Base-by-base conservation (phyloP, 2,797 vertebrate species). In the Cyprinodon diabolis region DNA sequence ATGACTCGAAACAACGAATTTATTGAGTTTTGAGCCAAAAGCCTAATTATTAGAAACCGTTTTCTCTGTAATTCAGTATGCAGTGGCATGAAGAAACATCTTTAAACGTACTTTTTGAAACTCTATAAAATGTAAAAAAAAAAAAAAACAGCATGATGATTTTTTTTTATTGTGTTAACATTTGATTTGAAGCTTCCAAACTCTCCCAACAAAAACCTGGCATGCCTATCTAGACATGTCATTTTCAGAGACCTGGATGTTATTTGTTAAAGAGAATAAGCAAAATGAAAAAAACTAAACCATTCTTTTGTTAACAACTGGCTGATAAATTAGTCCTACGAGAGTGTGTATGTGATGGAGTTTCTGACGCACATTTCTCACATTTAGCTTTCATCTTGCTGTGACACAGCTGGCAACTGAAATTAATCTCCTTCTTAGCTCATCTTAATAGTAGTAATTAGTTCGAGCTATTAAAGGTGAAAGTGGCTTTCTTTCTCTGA, bases 401-500 rank as follows among this genome's bases (percentile, higher is more conserved):
- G 35, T 37, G 58, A 62, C 58, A 62, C 35, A 62, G 35, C 58
- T 37, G 35, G 35, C 4, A 14, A 11, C 15, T 37, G 35, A 62
- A 62, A 62, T 62, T 11, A 62, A 62, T 62, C 58, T 51, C 49
- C 49, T 35, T 58, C 7, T 37, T 60, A 60, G 15, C 15, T 60
- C 30, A 60, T 37, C 58, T 62, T 17, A 62, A 62, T 4, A 62
- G 58, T 60, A 60, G 15, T 8, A 60, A 60, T 60, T 60, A 60
- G 3, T 35, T 19, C 9, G 15, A 8, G 30, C 7, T 37, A 35
- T 9, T 37, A 60, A 55, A 60, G 30, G 57, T 60, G 30, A 60
- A 8, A 14, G 30, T 9, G 15, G 30, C 6, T 10, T 3, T 57
- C 55, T 57, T 57, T 57, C 55, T 13, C 55, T 14, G 12, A 2